A percentile compares a stretch with the other conserved stretches of the same genome.
Evolutionary conservation across 2,888 invertebrate genomes (phyloP).

Genomic region (Drosophila villosipedis): DNA sequence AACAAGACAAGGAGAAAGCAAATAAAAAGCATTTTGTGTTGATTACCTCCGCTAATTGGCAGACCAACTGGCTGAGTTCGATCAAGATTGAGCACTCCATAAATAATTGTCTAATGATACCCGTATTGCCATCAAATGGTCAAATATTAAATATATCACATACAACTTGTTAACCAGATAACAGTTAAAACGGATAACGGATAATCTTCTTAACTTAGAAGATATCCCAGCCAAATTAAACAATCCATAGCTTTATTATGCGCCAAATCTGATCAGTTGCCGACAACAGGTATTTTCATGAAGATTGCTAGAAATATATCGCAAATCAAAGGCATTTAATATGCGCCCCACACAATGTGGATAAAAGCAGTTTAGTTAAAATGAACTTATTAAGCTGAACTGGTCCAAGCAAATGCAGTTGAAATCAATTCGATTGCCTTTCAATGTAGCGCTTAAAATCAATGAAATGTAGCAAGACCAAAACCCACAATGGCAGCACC

Average conservation of each 20-base stretch:
- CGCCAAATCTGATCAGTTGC: background rate
- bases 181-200: background rate
- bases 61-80: slow-evolving; percentile 1
- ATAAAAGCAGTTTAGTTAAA: background rate
- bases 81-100: slow-evolving; percentile 35
- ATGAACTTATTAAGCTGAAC: slow-evolving; percentile 12
- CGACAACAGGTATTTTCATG: background rate
- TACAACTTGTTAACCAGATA: slow-evolving; percentile 21
- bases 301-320: background rate
- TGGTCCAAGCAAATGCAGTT: slow-evolving; percentile 9
- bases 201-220: background rate
- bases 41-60: slow-evolving; percentile 51
- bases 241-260: background rate
- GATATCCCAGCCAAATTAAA: background rate
- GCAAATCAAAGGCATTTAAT: background rate
- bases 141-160: slow-evolving; percentile 60
- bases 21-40: slow-evolving; percentile 7
- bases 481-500: slow-evolving; percentile 56
- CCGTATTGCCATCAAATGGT: slow-evolving; percentile 68
- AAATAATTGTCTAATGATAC: slow-evolving; percentile 55
- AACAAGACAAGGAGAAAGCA: background rate
- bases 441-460: slow-evolving; percentile 74
- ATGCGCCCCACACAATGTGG: background rate
- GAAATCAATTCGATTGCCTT: slow-evolving; percentile 65
- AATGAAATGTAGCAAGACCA: slow-evolving; percentile 59